Evolutionary conservation across 2,888 invertebrate genomes (phyloP), one percentile per base, ranked within the genome.

Genomic region (Trichopria drosophilae): DNA sequence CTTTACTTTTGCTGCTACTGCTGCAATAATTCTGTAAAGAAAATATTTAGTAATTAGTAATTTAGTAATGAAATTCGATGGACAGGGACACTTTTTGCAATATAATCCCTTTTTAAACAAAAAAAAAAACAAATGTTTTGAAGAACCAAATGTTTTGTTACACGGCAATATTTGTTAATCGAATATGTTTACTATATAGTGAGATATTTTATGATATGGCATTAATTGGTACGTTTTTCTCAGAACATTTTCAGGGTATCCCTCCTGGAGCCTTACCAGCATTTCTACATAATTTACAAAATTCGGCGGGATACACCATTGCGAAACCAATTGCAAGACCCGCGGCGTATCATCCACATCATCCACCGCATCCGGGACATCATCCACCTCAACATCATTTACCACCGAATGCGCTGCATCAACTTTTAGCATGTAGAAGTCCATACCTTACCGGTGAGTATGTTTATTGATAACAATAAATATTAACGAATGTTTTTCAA

Each of bases 251-350:
- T 59, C 73, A 72, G 59, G 69, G 69, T n/a, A 63, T 73, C 34
- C 68, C 70, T 22, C 66, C 71, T 18, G 66, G 68, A 43, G 69
- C 68, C 34, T 63, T 74, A 59, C 69, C 75, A 3, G 69, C 69
- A 23, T 73, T 73, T 48, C 65, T 73, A 45, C 73, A 74, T 50
- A 74, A 69, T 61, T 54, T 74, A 31, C 75, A 73, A 51, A 72
- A 72, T 48, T 70, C 71, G 3, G 81, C 80, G 2, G 81, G 82
- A 75, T 84, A 83, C 54, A 81, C 78, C 63, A 85, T 91, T 70
- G 90, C 90, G 41, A 91, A 91, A 77, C 91, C 91, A 10, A 89
- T 92, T 67, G 89, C 92, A 47, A 86, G 90, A 76, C 82, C 90
- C 58, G 84, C 81, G 57, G 79, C 72, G 73, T 79, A 72, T 81